Conservation (phyloP, 2,113 vertebrate genomes). For the Cygnus buccinator region DNA sequence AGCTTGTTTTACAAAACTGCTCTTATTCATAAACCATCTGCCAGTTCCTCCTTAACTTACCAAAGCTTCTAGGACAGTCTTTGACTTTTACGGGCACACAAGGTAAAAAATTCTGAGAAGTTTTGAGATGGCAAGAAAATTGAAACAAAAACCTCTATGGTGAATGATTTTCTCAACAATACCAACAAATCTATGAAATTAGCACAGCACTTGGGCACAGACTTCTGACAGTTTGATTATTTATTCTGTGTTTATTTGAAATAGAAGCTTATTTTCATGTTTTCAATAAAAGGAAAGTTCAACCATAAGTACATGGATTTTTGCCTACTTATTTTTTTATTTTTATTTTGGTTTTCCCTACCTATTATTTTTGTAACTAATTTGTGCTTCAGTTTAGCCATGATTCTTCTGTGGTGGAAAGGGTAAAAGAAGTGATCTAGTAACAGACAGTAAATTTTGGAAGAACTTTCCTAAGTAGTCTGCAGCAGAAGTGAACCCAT, state of each 20-base stretch:
- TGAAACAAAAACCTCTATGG: neutral
- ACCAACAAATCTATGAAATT: neutral
- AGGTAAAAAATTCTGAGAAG: neutral
- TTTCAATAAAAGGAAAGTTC: neutral
- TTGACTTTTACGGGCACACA: neutral
- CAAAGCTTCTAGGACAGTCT: conserved; percentile 11
- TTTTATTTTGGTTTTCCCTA: neutral
- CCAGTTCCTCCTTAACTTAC: conserved; percentile 28
- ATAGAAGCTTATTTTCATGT: neutral
- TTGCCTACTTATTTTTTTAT: neutral
- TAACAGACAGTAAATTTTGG: neutral
- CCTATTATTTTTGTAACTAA: neutral
- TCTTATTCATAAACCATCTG: conserved; percentile 54
- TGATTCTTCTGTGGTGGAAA: neutral
- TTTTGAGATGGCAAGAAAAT: neutral
- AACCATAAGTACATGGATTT: neutral
- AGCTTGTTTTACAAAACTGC: conserved; percentile 35
- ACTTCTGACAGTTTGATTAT: neutral
- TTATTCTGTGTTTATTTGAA: neutral
- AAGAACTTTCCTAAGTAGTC: neutral
- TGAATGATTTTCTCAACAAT: neutral
- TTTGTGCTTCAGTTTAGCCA: neutral
- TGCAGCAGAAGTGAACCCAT: neutral
- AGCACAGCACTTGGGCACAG: neutral
- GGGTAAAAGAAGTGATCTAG: neutral